Evolutionary conservation across 2,113 vertebrate genomes (phyloP).

Genomic region (Sterna hirundo): DNA sequence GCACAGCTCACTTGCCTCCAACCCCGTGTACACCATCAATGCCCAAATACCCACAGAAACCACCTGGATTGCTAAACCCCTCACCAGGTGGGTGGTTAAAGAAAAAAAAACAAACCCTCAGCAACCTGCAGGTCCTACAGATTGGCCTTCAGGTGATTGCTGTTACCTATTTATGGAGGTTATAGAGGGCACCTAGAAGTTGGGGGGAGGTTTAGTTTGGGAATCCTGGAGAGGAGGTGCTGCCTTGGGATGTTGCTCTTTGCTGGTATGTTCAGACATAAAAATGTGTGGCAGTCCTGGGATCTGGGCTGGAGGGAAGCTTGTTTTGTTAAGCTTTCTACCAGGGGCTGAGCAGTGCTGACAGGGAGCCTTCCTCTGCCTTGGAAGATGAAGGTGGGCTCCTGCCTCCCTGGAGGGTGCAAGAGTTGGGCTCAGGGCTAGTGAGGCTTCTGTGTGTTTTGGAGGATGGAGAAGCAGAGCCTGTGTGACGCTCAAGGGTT

Average conservation of each 20-base stretch:
- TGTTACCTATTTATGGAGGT: background rate
- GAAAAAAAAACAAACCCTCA: background rate
- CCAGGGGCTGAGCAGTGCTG: background rate
- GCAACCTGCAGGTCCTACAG: background rate
- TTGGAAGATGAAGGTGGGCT: background rate
- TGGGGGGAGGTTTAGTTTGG: accelerated
- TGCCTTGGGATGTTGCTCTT: background rate
- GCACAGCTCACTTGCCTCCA: background rate
- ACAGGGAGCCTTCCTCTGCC: background rate
- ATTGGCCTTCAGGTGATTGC: background rate
- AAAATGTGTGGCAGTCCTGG: background rate
- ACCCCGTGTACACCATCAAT: background rate
- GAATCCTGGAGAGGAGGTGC: background rate
- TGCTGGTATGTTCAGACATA: background rate
- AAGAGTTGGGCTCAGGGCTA: background rate
- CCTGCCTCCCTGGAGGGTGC: background rate
- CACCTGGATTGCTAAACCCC: background rate
- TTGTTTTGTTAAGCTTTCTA: background rate
- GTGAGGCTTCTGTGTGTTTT: background rate
- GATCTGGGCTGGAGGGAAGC: background rate
- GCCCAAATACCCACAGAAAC: background rate
- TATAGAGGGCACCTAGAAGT: background rate
- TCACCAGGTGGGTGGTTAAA: background rate
- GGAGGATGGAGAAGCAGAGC: background rate
- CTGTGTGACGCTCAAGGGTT: background rate